Evolutionary conservation across 2,113 vertebrate genomes (phyloP).

Genomic region (Prinia subflava): DNA sequence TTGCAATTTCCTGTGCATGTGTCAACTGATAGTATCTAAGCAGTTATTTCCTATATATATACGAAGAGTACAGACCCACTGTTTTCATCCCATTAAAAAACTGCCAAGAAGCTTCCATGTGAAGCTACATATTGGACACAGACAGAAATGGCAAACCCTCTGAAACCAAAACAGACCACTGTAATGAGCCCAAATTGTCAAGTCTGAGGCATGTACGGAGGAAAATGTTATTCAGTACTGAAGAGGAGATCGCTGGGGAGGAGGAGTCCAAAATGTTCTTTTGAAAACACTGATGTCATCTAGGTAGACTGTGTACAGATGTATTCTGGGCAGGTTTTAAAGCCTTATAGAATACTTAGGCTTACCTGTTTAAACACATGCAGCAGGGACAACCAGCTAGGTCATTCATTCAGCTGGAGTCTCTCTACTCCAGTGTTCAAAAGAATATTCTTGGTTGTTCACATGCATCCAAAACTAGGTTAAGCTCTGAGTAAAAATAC

Average conservation of each 20-base stretch:
- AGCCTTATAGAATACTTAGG: not conserved
- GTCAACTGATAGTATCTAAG: not conserved
- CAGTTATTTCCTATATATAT: not conserved
- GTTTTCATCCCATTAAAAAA: not conserved
- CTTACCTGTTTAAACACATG: not conserved
- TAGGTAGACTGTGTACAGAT: not conserved
- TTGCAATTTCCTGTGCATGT: not conserved
- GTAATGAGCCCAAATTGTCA: not conserved
- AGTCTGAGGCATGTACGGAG: not conserved
- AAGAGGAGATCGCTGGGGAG: not conserved
- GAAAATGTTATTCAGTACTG: not conserved
- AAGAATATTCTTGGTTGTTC: not conserved
- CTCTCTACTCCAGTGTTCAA: not conserved
- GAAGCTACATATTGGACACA: not conserved
- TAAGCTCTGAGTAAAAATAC: not conserved
- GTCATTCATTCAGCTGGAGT: not conserved
- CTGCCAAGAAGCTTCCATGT: not conserved
- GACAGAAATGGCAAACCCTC: not conserved
- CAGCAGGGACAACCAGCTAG: not conserved
- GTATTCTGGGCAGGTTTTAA: not conserved
- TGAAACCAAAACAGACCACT: not conserved
- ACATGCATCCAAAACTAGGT: not conserved
- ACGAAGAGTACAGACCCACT: not conserved
- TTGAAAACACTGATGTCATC: not conserved
- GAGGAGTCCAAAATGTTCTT: not conserved